Evolutionary conservation across 2,888 invertebrate genomes (phyloP).

Genomic region (Marasmarcha lunaedactyla): DNA sequence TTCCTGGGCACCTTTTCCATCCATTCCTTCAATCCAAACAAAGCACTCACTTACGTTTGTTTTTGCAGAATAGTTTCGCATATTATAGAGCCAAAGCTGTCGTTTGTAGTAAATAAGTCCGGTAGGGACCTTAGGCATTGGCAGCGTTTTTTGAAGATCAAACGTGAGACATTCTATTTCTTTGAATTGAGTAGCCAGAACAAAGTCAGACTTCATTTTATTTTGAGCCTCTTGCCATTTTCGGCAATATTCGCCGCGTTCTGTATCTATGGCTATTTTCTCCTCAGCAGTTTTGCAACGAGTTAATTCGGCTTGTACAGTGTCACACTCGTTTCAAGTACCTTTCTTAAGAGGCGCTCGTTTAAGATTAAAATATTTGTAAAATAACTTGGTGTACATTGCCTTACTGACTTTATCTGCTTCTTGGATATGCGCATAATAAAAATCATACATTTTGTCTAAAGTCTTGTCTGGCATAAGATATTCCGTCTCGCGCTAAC

Average conservation of each 20-base stretch:
- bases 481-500: conserved; percentile 10
- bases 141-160: conserved; percentile 8
- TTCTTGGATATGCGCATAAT: conserved; percentile 10
- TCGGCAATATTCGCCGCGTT: conserved; percentile 11
- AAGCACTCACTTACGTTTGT: conserved; percentile 6
- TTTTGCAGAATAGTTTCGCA: conserved; percentile 7
- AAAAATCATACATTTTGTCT: conserved; percentile 11
- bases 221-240: conserved; percentile 4
- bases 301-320: conserved; percentile 13
- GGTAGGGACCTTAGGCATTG: conserved; percentile 8
- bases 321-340: conserved; percentile 11
- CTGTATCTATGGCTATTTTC: conserved; percentile 7
- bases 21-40: conserved; percentile 7
- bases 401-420: conserved; percentile 11
- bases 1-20: conserved; percentile 4
- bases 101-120: conserved; percentile 10
- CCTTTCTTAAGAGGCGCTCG: conserved; percentile 14
- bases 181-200: conserved; percentile 11
- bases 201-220: conserved; percentile 11
- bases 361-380: conserved; percentile 14
- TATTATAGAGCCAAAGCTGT: conserved; percentile 10
- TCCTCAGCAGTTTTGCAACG: conserved; percentile 13
- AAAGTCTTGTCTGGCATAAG: conserved; percentile 13
- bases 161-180: conserved; percentile 14
- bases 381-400: conserved; percentile 11